phyloP scores from a whole-genome alignment of 2,888 invertebrate species.

The Lingula anatina region DNA sequence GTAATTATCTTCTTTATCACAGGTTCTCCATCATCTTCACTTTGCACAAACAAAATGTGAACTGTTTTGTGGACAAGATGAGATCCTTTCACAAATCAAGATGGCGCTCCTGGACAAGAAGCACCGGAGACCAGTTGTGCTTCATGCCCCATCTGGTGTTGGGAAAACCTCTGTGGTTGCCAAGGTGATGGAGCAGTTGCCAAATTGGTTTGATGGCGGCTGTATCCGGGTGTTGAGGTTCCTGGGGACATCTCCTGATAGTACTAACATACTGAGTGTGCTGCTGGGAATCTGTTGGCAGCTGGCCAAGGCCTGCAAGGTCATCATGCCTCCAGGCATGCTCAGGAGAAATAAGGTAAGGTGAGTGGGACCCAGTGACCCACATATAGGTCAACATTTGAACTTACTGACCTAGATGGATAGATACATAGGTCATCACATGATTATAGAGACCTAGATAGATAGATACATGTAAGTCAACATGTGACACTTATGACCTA shows the following conservation, averaged over 20 bases:
- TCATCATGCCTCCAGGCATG: neutral
- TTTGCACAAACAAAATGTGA: slow-evolving; percentile 11
- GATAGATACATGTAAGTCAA: no score
- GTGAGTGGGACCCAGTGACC: no score
- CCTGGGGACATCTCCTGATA: slow-evolving; percentile 25
- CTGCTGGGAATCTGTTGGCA: slow-evolving; percentile 20
- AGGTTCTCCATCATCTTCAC: slow-evolving; percentile 14
- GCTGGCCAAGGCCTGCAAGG: slow-evolving; percentile 9
- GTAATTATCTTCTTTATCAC: no score
- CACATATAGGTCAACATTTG: no score
- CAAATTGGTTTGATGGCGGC: slow-evolving; percentile 8
- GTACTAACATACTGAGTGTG: slow-evolving; percentile 17
- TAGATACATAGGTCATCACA: no score
- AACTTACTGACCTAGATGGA: neutral
- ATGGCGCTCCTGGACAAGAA: slow-evolving; percentile 1
- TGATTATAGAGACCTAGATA: no score
- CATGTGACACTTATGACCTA: no score
- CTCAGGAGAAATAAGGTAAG: neutral
- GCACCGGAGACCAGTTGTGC: slow-evolving; percentile 4
- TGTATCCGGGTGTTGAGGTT: slow-evolving; percentile 18
- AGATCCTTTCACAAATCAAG: slow-evolving; percentile 5
- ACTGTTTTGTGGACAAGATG: slow-evolving; percentile 16
- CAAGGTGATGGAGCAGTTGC: slow-evolving; percentile 4
- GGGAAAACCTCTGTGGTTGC: slow-evolving; percentile 19
- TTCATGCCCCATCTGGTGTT: slow-evolving; percentile 15